Evolutionary conservation across 2,113 vertebrate genomes (phyloP).

Genomic region (Callochromis pleurospilus): DNA sequence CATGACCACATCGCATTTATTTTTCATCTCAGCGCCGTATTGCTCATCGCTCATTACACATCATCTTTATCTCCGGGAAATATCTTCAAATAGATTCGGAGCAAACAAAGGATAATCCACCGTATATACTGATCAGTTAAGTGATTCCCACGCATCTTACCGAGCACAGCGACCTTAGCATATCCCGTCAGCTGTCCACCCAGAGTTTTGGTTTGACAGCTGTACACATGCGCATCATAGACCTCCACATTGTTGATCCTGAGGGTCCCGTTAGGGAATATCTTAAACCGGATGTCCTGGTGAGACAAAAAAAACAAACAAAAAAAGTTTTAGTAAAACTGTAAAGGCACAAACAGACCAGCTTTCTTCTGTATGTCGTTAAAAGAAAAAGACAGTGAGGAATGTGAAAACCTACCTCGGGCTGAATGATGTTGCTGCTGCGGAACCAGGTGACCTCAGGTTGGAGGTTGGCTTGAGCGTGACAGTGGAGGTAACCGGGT

Average conservation of each 20-base stretch:
- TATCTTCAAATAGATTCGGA: neutral
- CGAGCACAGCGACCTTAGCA: constrained; percentile 82
- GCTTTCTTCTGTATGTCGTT: neutral
- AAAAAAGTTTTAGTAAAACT: neutral
- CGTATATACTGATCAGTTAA: neutral
- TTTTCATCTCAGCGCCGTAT: neutral
- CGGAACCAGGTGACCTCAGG: constrained; percentile 86
- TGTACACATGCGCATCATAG: constrained; percentile 84
- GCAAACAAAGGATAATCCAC: neutral
- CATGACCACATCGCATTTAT: neutral
- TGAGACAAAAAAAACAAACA: neutral
- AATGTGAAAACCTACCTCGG: constrained; percentile 72
- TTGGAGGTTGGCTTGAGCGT: constrained; percentile 81
- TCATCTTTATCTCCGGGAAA: neutral
- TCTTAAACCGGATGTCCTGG: constrained; percentile 84
- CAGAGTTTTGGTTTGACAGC: constrained; percentile 79
- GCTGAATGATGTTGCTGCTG: constrained; percentile 74
- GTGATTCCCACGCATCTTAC: constrained; percentile 61
- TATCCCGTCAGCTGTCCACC: constrained; percentile 80
- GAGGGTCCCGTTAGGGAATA: constrained; percentile 86
- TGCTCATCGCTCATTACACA: neutral
- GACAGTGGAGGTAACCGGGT: constrained; percentile 89
- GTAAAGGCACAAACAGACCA: neutral
- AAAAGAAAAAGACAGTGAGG: neutral
- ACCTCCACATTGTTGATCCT: constrained; percentile 93